Evolutionary conservation across 2,888 invertebrate genomes (phyloP).

Genomic region (Agrochola lota): DNA sequence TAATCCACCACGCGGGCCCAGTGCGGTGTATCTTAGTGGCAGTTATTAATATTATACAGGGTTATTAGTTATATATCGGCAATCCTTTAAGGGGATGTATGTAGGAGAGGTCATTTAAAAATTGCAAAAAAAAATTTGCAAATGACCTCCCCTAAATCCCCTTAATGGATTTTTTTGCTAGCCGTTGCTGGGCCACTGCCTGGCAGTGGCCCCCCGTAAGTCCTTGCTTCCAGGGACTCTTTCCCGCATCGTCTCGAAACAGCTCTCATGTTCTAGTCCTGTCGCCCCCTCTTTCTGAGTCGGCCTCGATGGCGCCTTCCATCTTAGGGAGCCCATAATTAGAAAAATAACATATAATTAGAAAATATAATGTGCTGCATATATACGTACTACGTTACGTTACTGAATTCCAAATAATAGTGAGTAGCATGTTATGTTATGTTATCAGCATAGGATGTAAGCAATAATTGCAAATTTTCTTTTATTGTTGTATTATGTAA

Average conservation of each 20-base stretch:
- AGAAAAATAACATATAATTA: not conserved
- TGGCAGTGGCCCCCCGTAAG: not conserved
- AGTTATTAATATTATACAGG: no score
- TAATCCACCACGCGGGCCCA: no score
- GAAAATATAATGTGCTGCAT: not conserved
- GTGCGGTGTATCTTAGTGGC: no score
- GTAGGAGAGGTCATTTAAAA: no score
- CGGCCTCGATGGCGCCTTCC: not conserved
- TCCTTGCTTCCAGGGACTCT: not conserved
- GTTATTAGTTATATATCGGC: no score
- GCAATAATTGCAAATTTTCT: conserved; percentile 43
- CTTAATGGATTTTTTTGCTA: no score
- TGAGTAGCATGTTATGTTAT: not conserved
- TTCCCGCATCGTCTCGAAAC: not conserved
- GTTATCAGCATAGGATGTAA: conserved; percentile 29
- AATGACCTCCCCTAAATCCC: no score
- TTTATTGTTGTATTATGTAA: conserved; percentile 27
- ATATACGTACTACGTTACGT: not conserved
- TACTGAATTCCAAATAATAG: not conserved
- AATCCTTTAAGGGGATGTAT: no score
- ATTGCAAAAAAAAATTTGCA: no score
- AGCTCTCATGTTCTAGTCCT: not conserved
- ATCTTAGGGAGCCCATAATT: not conserved
- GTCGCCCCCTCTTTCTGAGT: not conserved
- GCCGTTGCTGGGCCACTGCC: no score